Percentiles rank a stretch among this genome's conserved stretches.
phyloP scores from a whole-genome alignment of 2,113 vertebrate genomes.

The Limanda limanda region DNA sequence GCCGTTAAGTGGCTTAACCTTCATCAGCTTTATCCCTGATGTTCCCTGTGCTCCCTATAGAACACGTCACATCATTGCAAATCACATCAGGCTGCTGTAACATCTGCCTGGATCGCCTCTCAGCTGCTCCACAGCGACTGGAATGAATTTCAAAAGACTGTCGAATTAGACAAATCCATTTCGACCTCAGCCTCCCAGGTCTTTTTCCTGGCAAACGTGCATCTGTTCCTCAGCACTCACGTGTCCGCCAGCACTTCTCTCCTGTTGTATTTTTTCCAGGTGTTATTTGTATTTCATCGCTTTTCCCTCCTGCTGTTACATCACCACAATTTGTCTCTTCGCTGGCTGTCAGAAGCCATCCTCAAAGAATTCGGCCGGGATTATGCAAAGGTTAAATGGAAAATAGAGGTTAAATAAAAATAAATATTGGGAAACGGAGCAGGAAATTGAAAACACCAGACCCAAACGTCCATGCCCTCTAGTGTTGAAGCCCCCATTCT shows the following conservation, averaged over 20 bases:
- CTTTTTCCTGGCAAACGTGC: background rate
- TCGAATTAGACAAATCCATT: constrained; percentile 40
- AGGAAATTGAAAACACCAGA: constrained; percentile 66
- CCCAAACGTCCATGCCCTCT: constrained; percentile 18
- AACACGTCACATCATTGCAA: constrained; percentile 32
- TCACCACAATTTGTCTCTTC: background rate
- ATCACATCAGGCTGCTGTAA: constrained; percentile 34
- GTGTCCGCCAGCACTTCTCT: background rate
- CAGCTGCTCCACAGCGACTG: constrained; percentile 1
- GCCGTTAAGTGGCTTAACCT: constrained; percentile 10
- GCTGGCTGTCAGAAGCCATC: constrained; percentile 16
- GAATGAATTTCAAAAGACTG: constrained; percentile 20
- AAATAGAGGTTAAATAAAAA: constrained; percentile 54
- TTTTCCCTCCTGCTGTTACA: constrained; percentile 1
- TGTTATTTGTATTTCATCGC: background rate
- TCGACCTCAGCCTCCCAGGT: constrained; percentile 7
- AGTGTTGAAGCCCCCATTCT: no score
- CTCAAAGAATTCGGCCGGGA: constrained; percentile 25
- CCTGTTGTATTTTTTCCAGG: background rate
- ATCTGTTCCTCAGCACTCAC: constrained; percentile 8
- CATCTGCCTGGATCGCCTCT: constrained; percentile 20
- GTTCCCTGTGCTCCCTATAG: background rate
- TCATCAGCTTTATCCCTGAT: constrained; percentile 22
- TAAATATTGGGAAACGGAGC: constrained; percentile 49
- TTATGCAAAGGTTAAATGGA: constrained; percentile 53